These are phyloP conservation scores for Oligia latruncula DNA, from an alignment of 2,888 invertebrate species.

Conservation along the genomic window DNA sequence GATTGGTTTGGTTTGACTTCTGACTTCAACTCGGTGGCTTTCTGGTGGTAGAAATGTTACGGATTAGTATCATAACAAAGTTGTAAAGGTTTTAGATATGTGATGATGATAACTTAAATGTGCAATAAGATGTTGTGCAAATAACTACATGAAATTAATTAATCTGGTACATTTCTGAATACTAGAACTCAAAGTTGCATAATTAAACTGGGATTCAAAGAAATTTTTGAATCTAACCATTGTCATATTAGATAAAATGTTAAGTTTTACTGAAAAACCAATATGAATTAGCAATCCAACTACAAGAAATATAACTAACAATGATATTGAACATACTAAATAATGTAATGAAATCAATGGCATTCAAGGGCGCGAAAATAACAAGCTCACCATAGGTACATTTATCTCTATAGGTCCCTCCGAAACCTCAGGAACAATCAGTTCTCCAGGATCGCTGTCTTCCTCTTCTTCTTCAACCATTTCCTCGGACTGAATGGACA, in stretches of 20 bases:
- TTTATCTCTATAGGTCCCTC: constrained; percentile 42
- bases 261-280: background rate
- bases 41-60: constrained; percentile 23
- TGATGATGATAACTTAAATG: background rate
- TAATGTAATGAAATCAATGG: constrained; percentile 8
- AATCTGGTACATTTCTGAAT: background rate
- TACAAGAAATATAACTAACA: background rate
- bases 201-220: background rate
- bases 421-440: constrained; percentile 73
- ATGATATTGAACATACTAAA: background rate
- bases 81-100: background rate
- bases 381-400: constrained; percentile 64
- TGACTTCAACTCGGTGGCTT: constrained; percentile 44
- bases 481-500: constrained; percentile 80
- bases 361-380: constrained; percentile 14
- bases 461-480: constrained; percentile 69
- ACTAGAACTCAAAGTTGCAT: background rate
- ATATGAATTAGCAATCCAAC: background rate
- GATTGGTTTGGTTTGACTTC: constrained; percentile 63
- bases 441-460: constrained; percentile 64
- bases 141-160: background rate
- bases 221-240: background rate
- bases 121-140: background rate
- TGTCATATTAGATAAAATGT: background rate
- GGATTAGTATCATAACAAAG: background rate